Evolutionary conservation across 37 sponge, comb jelly and placozoan genomes (phyloP).

Genomic region (Crambe crambe): DNA sequence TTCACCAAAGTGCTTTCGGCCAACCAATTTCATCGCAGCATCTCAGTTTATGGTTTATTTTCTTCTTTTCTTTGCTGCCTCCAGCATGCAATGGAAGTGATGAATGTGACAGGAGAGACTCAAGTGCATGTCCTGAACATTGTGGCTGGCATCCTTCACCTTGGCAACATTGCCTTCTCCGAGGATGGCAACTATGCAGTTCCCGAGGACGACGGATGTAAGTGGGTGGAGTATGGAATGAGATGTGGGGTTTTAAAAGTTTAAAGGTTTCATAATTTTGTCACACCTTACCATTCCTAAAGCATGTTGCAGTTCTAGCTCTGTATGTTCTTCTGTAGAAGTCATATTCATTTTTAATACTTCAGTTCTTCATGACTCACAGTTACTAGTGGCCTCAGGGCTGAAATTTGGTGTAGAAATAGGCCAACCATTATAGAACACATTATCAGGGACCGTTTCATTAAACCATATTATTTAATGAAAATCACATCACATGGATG

Average conservation of each 20-base stretch:
- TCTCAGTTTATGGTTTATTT: background rate
- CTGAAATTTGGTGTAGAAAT: no score
- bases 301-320: background rate
- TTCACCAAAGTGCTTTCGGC: no score
- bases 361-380: no score
- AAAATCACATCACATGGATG: no score
- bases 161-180: constrained; percentile 94
- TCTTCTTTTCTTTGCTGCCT: constrained; percentile 2
- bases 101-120: constrained; percentile 76
- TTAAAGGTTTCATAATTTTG: background rate
- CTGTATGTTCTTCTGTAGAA: no score
- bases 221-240: constrained; percentile 13
- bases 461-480: background rate
- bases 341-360: no score
- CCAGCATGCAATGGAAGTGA: constrained; percentile 97
- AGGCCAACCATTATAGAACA: no score
- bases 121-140: constrained; percentile 83
- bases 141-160: constrained; percentile 89
- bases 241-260: background rate
- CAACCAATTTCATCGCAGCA: no score
- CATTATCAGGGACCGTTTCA: no score
- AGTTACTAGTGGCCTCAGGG: no score
- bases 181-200: constrained; percentile 89
- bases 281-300: background rate
- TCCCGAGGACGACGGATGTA: constrained; percentile 95